These are phyloP conservation scores for Neogale vison DNA, from an alignment of 2,113 vertebrate species.

Conservation along the genomic window DNA sequence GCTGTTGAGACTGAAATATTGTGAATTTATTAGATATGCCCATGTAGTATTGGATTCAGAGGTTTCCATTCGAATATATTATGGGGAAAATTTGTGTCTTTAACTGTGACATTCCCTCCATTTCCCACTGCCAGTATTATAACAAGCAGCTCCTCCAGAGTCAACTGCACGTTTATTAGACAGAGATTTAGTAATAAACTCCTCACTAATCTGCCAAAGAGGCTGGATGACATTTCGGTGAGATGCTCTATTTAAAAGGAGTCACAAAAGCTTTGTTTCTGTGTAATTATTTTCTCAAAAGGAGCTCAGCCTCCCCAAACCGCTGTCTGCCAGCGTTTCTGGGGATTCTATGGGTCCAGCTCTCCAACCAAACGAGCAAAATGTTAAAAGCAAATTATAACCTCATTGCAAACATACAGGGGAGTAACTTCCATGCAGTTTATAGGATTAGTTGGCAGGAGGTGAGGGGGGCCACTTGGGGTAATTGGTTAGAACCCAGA, in stretches of 20 bases:
- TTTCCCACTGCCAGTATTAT: conserved; percentile 75
- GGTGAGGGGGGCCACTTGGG: not conserved
- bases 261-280: conserved; percentile 72
- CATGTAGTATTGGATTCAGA: conserved; percentile 85
- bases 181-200: conserved; percentile 82
- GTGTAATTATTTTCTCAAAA: conserved; percentile 70
- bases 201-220: conserved; percentile 72
- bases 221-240: conserved; percentile 62
- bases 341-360: not conserved
- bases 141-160: conserved; percentile 79
- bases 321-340: conserved; percentile 48
- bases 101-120: conserved; percentile 82
- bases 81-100: conserved; percentile 86
- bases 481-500: conserved; percentile 18
- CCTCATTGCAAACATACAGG: not conserved
- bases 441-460: not conserved
- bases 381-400: conserved; percentile 49
- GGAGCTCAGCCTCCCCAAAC: conserved; percentile 33
- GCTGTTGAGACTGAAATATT: conserved; percentile 86
- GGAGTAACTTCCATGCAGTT: not conserved
- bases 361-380: conserved; percentile 40
- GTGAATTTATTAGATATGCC: conserved; percentile 86
- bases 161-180: conserved; percentile 79
- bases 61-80: conserved; percentile 88
- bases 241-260: conserved; percentile 62